A percentile compares a stretch with the other conserved stretches of the same genome.
Conservation (phyloP, 2,113 vertebrate genomes). For the Forbesichthys agassizii region DNA sequence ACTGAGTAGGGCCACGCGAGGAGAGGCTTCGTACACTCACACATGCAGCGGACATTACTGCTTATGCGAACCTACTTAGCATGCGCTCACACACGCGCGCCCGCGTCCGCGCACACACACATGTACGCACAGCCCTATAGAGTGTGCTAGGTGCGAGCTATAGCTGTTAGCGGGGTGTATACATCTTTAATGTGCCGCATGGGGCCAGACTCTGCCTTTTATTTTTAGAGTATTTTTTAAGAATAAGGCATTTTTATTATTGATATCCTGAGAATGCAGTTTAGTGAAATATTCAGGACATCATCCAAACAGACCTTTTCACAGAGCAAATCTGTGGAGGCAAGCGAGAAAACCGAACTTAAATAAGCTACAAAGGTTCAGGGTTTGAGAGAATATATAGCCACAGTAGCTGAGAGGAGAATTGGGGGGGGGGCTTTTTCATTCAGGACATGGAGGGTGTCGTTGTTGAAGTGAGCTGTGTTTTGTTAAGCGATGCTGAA, state of each 20-base stretch:
- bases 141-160: constrained; percentile 33
- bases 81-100: background rate
- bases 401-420: background rate
- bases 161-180: constrained; percentile 63
- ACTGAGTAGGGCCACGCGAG: no score
- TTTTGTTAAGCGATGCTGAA: background rate
- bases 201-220: constrained; percentile 62
- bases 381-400: no score
- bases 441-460: background rate
- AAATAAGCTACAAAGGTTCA: background rate
- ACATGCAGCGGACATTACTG: background rate
- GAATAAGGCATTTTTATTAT: constrained; percentile 78
- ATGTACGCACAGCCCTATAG: background rate
- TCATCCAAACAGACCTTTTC: constrained; percentile 54
- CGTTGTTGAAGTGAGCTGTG: background rate
- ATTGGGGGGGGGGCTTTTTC: background rate
- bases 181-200: constrained; percentile 65
- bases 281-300: constrained; percentile 75
- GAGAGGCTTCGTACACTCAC: background rate
- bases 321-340: constrained; percentile 55
- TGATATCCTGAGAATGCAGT: constrained; percentile 77
- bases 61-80: background rate
- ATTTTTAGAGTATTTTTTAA: constrained; percentile 81
- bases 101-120: background rate
- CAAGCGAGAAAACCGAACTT: constrained; percentile 29